Evolutionary conservation across 35 echinoderm and acorn worm genomes (phyloP).

Genomic region (Ptychodera flava): DNA sequence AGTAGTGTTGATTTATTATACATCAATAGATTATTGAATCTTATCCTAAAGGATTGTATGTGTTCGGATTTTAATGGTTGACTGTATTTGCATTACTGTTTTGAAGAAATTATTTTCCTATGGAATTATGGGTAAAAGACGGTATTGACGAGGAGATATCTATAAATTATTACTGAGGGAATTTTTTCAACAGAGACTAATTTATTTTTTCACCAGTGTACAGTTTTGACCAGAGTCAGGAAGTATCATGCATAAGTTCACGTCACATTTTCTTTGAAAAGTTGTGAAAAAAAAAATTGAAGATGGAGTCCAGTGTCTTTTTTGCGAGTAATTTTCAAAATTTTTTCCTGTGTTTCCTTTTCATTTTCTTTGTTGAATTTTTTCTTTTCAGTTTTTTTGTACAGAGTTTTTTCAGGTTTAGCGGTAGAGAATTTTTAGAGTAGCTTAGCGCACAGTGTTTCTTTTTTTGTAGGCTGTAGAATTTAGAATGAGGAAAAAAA

Average conservation of each 20-base stretch:
- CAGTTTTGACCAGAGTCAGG: neutral
- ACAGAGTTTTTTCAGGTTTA: neutral
- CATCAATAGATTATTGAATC: neutral
- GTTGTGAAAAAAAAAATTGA: neutral
- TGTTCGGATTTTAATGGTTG: too few species aligned
- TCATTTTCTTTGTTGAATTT: neutral
- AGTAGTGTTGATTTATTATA: neutral
- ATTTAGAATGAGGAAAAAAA: neutral
- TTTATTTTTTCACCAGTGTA: neutral
- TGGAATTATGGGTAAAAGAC: neutral
- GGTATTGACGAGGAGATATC: neutral
- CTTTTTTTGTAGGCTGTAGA: neutral
- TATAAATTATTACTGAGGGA: neutral
- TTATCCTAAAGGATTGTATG: neutral
- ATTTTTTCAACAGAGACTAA: neutral
- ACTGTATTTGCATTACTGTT: neutral
- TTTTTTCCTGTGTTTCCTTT: neutral
- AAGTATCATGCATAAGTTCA: constrained; percentile 1
- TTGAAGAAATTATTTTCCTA: neutral
- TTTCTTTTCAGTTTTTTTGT: neutral
- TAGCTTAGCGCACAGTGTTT: neutral
- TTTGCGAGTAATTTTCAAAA: too few species aligned
- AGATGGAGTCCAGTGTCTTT: neutral
- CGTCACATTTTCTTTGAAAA: neutral
- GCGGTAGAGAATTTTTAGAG: neutral